A percentile compares a stretch with the other conserved stretches of the same genome.
Evolutionary conservation across 2,113 vertebrate genomes (phyloP).

Genomic region (Antidorcas marsupialis): DNA sequence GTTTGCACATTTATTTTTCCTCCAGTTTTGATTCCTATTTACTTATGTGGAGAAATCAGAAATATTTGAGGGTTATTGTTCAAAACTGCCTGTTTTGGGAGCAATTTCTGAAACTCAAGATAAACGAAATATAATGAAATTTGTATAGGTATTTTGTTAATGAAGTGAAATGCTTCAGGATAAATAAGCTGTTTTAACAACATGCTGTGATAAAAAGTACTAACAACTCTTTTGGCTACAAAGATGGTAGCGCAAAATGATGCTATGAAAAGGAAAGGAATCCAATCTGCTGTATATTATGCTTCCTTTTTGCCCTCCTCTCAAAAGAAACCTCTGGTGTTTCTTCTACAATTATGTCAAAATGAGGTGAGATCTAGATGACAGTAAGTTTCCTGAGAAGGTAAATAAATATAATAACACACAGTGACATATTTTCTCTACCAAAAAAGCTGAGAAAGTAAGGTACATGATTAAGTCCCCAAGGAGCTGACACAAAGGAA

Average conservation of each 20-base stretch:
- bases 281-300: neutral
- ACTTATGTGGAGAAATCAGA: neutral
- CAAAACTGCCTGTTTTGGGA: neutral
- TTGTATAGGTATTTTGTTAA: neutral
- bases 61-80: neutral
- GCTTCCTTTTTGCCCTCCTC: neutral
- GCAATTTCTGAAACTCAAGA: neutral
- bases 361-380: neutral
- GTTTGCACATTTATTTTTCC: neutral
- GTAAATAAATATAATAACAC: neutral
- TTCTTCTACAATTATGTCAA: neutral
- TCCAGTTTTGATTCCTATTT: neutral
- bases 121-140: slow-evolving; percentile 9
- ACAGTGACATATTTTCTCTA: neutral
- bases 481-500: neutral
- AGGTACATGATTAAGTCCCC: neutral
- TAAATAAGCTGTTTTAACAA: neutral
- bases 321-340: neutral
- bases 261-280: neutral
- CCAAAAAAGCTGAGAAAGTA: neutral
- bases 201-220: neutral
- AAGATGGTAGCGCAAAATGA: neutral
- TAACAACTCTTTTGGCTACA: neutral
- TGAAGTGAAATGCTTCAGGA: slow-evolving; percentile 16
- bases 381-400: neutral